These are phyloP conservation scores for Dinomys branickii DNA, from an alignment of 2,113 vertebrate species.

Conservation along the genomic window DNA sequence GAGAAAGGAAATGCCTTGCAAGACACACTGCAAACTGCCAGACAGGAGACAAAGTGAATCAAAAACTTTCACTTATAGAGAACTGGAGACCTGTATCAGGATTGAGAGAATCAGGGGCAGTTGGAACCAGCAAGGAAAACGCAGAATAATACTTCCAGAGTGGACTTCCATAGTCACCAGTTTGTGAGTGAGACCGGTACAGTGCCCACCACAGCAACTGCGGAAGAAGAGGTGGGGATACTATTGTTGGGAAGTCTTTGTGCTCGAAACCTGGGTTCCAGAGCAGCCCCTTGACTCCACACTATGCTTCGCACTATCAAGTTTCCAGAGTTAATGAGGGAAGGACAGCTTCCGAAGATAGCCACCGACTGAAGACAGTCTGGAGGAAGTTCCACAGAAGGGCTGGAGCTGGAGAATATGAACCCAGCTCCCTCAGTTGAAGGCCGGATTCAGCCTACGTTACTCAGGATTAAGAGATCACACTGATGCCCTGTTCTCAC, in stretches of 20 bases:
- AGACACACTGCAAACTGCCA: neutral
- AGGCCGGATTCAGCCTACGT: neutral
- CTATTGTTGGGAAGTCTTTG: neutral
- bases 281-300: neutral
- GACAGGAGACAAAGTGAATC: neutral
- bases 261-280: neutral
- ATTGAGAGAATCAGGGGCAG: neutral
- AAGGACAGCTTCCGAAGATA: neutral
- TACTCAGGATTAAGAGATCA: neutral
- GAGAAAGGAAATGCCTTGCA: neutral
- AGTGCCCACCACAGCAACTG: neutral
- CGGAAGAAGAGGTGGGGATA: neutral
- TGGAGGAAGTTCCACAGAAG: neutral
- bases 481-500: neutral
- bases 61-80: neutral
- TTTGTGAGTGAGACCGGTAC: neutral
- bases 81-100: neutral
- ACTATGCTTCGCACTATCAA: neutral
- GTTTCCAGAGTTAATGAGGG: neutral
- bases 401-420: neutral
- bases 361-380: neutral
- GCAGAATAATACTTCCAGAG: neutral
- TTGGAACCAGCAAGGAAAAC: neutral
- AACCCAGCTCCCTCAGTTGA: neutral
- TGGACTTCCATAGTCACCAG: neutral